A percentile compares a stretch with the other conserved stretches of the same genome.
These are phyloP conservation scores for Notothenia coriiceps DNA, from an alignment of 2,113 vertebrate species.

Conservation along the genomic window DNA sequence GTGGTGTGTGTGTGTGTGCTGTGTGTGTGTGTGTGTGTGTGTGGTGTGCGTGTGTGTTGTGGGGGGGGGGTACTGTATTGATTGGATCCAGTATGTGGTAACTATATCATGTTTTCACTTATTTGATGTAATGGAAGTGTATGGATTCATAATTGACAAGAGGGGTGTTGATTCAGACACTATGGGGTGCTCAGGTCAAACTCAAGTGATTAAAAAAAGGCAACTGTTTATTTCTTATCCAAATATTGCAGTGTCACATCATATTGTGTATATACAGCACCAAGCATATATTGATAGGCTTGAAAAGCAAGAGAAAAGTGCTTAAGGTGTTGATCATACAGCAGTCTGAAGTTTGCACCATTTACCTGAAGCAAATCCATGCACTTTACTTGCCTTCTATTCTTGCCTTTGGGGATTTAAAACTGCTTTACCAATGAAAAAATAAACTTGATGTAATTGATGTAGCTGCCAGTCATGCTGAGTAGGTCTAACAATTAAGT, in stretches of 20 bases:
- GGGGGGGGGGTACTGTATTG: constrained; percentile 39
- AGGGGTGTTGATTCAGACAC: not conserved
- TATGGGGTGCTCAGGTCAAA: not conserved
- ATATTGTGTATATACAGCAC: not conserved
- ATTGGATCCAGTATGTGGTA: constrained; percentile 53
- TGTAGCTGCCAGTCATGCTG: not conserved
- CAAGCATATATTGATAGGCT: no score
- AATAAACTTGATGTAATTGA: not conserved
- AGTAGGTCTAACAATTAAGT: not conserved
- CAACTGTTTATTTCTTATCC: not conserved
- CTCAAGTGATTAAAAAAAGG: not conserved
- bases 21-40: constrained; percentile 10
- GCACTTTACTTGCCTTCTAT: not conserved
- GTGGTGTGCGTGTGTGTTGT: not conserved
- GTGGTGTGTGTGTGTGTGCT: constrained; percentile 11
- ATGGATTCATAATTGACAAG: constrained; percentile 66
- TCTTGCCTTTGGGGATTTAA: not conserved
- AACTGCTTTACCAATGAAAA: not conserved
- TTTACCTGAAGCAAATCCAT: no score
- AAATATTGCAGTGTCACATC: not conserved
- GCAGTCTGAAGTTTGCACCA: no score
- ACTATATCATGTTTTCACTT: constrained; percentile 68
- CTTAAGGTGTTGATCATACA: no score
- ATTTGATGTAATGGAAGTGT: constrained; percentile 67
- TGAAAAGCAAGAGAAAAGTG: no score